These are phyloP conservation scores for Myathropa florea DNA, from an alignment of 2,888 invertebrate genomes.

Conservation along the genomic window DNA sequence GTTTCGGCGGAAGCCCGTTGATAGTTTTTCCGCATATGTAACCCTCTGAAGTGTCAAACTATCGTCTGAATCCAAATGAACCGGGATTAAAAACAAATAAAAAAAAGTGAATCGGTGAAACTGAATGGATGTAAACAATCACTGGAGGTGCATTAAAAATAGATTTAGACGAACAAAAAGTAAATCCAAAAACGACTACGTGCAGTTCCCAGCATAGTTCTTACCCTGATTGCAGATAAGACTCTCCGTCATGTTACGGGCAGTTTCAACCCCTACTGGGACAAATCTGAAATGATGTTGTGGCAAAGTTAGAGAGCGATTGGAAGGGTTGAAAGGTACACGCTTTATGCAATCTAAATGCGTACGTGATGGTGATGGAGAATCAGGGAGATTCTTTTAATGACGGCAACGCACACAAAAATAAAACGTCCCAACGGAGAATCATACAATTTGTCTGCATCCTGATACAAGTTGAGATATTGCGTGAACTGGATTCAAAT, in stretches of 20 bases:
- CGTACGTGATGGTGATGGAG: neutral
- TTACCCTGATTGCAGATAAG: neutral
- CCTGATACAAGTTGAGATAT: neutral
- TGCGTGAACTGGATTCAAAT: neutral
- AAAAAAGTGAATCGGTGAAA: neutral
- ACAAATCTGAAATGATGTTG: neutral
- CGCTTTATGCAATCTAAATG: neutral
- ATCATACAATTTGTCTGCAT: slow-evolving; percentile 1
- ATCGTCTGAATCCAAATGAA: too few relatives aligned
- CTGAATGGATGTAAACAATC: neutral
- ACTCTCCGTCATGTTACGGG: neutral
- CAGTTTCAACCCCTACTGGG: neutral
- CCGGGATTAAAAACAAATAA: too few relatives aligned
- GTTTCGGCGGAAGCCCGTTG: neutral
- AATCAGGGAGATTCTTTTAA: neutral
- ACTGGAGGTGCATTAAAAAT: neutral
- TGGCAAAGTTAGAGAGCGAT: neutral
- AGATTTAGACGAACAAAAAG: neutral
- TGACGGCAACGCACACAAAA: neutral
- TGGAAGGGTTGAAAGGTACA: slow-evolving; percentile 12
- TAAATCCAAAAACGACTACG: neutral
- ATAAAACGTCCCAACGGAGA: neutral
- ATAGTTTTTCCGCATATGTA: neutral
- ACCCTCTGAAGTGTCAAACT: neutral
- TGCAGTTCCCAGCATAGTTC: neutral